phyloP scores from a whole-genome alignment of 2,888 invertebrate genomes.

The Diarsia dahlii region DNA sequence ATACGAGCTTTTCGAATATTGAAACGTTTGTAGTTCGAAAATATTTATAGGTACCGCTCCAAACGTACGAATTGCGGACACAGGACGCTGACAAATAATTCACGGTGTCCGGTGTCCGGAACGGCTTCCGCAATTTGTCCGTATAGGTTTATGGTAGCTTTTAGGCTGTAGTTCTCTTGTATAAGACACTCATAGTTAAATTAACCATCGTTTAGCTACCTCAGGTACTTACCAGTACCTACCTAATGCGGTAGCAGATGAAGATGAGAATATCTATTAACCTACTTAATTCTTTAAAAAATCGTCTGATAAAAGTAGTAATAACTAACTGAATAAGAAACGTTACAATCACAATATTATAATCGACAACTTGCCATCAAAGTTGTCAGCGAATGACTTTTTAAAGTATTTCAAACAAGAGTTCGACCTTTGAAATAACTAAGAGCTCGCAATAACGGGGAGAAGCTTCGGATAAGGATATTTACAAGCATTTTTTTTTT shows the following conservation, averaged over 20 bases:
- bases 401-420: constrained; percentile 54
- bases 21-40: neutral
- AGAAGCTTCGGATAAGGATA: no score
- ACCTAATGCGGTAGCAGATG: no score
- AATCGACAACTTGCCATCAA: no score
- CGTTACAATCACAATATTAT: constrained; percentile 12
- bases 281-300: neutral
- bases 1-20: neutral
- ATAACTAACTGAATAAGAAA: neutral
- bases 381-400: constrained; percentile 20
- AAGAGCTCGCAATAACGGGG: neutral
- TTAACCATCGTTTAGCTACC: neutral
- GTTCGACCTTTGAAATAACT: constrained; percentile 38
- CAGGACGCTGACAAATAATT: no score
- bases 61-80: no score
- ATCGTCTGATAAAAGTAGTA: neutral
- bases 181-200: neutral
- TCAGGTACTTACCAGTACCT: no score
- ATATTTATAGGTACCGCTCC: neutral
- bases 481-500: no score
- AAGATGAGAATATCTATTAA: no score
- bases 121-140: neutral
- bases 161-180: no score
- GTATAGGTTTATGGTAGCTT: neutral
- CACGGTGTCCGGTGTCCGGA: neutral